Conservation (phyloP, 37 sponge, comb jelly and placozoan genomes). For the Cladorhizidae sp. region DNA sequence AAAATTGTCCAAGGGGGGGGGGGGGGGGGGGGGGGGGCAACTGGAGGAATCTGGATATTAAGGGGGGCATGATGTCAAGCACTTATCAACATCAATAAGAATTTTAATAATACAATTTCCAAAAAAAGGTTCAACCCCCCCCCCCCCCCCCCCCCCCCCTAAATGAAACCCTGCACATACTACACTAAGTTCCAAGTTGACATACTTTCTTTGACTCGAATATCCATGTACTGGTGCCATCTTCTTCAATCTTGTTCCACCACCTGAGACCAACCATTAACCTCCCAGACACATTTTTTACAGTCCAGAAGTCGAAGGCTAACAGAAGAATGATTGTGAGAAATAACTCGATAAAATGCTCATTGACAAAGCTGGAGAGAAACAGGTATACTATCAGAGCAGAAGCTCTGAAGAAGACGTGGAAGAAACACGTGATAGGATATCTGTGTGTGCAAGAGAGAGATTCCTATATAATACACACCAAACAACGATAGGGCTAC, state of each 20-base stretch:
- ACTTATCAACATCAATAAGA: no score
- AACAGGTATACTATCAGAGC: conserved; percentile 82
- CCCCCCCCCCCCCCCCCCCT: no score
- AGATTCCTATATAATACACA: background rate
- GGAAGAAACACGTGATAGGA: conserved; percentile 85
- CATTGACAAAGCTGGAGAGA: conserved; percentile 31
- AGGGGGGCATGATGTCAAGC: no score
- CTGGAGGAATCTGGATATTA: no score
- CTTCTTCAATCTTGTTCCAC: conserved; percentile 98
- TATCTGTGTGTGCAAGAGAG: conserved; percentile 48
- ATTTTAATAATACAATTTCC: no score
- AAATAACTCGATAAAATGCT: conserved; percentile 55
- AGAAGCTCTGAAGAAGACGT: conserved; percentile 74
- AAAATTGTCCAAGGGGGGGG: no score
- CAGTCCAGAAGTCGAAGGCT: conserved; percentile 95
- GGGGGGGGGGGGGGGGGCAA: no score
- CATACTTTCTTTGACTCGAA: conserved; percentile 89
- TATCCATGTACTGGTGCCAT: conserved; percentile 90
- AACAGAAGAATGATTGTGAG: conserved; percentile 74
- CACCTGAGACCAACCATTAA: conserved; percentile 93
- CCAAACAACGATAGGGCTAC: background rate
- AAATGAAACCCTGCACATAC: no score
- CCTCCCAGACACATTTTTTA: conserved; percentile 95
- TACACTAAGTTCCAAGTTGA: background rate
- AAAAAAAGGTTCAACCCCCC: no score